phyloP scores from a whole-genome alignment of 2,113 vertebrate species.

The Ahaetulla prasina region DNA sequence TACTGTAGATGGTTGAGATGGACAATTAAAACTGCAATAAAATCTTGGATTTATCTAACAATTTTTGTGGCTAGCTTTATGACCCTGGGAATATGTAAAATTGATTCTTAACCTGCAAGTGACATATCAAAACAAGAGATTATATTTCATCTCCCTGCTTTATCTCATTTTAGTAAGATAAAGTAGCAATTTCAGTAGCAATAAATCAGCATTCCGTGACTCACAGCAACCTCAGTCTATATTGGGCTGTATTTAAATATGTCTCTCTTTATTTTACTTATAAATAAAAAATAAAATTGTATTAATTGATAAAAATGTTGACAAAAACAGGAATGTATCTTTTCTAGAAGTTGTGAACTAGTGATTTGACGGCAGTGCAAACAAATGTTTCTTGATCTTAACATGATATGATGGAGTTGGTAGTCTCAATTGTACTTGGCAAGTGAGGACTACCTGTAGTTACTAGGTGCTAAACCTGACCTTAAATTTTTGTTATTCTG shows the following conservation, averaged over 20 bases:
- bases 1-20: not conserved
- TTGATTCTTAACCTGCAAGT: not conserved
- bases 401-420: not conserved
- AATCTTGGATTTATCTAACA: not conserved
- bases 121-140: not conserved
- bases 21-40: not conserved
- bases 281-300: not conserved
- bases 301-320: not conserved
- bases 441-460: not conserved
- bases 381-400: not conserved
- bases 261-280: not conserved
- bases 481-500: not conserved
- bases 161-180: not conserved
- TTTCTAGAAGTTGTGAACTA: not conserved
- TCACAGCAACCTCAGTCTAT: not conserved
- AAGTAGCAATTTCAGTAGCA: not conserved
- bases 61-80: not conserved
- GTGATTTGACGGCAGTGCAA: not conserved
- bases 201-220: not conserved
- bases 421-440: not conserved
- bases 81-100: not conserved
- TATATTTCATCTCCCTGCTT: not conserved
- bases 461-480: not conserved
- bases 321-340: not conserved
- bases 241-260: not conserved